Conservation (phyloP, 2,888 invertebrate species). For the Campoplex capitator region DNA sequence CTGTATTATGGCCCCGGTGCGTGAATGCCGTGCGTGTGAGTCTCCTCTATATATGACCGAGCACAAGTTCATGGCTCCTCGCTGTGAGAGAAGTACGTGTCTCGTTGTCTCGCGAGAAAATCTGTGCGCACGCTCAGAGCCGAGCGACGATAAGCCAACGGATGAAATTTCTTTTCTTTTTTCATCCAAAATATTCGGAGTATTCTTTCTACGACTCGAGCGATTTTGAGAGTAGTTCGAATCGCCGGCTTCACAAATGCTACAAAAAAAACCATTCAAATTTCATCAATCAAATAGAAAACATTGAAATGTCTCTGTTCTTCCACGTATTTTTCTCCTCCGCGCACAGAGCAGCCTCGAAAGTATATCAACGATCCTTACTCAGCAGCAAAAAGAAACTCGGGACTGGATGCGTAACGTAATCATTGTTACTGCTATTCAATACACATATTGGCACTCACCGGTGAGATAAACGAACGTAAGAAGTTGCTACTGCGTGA, state of each 20-base stretch:
- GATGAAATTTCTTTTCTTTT: not conserved
- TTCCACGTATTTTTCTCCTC: not conserved
- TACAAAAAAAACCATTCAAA: not conserved
- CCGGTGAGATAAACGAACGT: slow-evolving; percentile 17
- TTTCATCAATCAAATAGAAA: not conserved
- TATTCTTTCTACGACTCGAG: not conserved
- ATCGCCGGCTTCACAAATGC: not conserved
- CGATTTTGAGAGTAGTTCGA: not conserved
- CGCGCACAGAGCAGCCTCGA: not conserved
- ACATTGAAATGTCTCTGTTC: not conserved
- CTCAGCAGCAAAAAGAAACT: not conserved
- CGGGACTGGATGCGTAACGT: slow-evolving; percentile 1
- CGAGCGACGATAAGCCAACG: slow-evolving; percentile 2
- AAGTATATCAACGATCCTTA: not conserved
- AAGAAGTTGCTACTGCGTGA: slow-evolving; percentile 54
- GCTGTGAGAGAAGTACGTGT: slow-evolving; percentile 21
- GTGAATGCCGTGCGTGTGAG: slow-evolving; percentile 33
- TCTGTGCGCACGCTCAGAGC: slow-evolving; percentile 25
- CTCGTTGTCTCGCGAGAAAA: slow-evolving; percentile 57
- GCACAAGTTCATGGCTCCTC: slow-evolving; percentile 67
- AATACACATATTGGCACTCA: slow-evolving; percentile 45
- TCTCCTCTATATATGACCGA: slow-evolving; percentile 6
- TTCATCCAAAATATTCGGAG: not conserved
- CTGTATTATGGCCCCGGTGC: slow-evolving; percentile 44
- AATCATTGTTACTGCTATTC: slow-evolving; percentile 29